These are phyloP conservation scores for Numida meleagris DNA, from an alignment of 2,113 vertebrate genomes.

Conservation along the genomic window DNA sequence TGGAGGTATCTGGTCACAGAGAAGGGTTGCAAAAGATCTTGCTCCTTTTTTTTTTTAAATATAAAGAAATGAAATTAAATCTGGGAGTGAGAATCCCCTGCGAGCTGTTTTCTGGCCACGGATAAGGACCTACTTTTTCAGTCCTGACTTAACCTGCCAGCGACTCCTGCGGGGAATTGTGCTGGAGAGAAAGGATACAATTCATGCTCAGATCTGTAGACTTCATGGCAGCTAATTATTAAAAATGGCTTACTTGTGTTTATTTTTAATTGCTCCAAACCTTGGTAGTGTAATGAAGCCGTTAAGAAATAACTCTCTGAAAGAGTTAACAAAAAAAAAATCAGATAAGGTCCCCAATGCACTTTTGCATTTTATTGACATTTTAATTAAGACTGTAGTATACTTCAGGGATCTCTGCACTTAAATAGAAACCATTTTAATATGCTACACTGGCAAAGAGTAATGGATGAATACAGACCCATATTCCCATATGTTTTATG, in stretches of 20 bases:
- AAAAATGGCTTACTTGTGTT: slow-evolving; percentile 60
- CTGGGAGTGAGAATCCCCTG: neutral
- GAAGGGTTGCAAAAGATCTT: neutral
- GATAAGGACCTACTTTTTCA: slow-evolving; percentile 41
- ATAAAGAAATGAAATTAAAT: neutral
- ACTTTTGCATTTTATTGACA: slow-evolving; percentile 80
- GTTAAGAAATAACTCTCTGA: slow-evolving; percentile 62
- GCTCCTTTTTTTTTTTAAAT: neutral
- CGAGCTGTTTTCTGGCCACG: neutral
- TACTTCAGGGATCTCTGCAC: slow-evolving; percentile 78
- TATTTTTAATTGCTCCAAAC: slow-evolving; percentile 66
- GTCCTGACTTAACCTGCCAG: slow-evolving; percentile 37
- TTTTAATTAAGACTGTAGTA: slow-evolving; percentile 81
- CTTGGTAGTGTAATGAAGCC: slow-evolving; percentile 50
- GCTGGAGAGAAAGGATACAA: slow-evolving; percentile 1
- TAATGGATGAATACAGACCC: slow-evolving; percentile 77
- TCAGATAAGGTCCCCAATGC: slow-evolving; percentile 71
- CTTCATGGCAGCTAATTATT: slow-evolving; percentile 41
- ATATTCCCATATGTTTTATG: slow-evolving; percentile 79
- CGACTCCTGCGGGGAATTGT: slow-evolving; percentile 29
- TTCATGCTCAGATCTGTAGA: neutral
- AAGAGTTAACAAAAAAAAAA: slow-evolving; percentile 63
- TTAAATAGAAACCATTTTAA: slow-evolving; percentile 83
- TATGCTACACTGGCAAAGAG: slow-evolving; percentile 75
- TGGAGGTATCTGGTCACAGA: neutral